Conservation (phyloP, 1,140 invertebrate species). For the Procambarus clarkii region DNA sequence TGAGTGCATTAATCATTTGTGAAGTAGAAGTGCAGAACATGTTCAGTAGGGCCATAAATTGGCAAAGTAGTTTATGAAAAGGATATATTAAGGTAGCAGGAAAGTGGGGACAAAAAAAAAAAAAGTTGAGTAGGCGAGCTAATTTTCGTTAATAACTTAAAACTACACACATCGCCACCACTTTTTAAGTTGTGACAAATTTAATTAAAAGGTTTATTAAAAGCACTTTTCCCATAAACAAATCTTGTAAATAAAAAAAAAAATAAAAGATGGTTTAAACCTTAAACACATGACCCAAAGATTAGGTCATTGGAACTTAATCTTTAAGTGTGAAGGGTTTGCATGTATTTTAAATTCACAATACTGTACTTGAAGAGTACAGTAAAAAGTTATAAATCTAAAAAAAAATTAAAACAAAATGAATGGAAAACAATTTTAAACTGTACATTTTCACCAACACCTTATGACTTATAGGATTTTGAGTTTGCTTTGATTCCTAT, state of each 20-base stretch:
- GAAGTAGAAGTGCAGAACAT: constrained; percentile 24
- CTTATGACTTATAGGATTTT: neutral
- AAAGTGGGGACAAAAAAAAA: neutral
- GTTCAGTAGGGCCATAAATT: neutral
- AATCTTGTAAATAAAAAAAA: neutral
- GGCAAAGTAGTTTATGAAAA: neutral
- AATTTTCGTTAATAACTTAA: neutral
- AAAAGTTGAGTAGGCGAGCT: neutral
- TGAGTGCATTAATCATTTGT: constrained; percentile 20
- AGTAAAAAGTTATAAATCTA: neutral
- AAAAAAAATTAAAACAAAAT: neutral
- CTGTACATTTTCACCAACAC: neutral
- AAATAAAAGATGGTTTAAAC: neutral
- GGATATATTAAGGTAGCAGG: neutral
- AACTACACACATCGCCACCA: neutral
- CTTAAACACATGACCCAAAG: neutral
- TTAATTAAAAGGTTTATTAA: neutral
- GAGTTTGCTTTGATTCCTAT: neutral
- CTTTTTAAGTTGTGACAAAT: neutral
- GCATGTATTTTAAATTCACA: neutral
- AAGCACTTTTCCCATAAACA: neutral
- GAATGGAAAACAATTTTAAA: no score
- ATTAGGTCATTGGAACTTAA: neutral
- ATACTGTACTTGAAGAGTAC: neutral
- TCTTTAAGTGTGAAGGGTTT: no score